These are phyloP conservation scores for Murina feae DNA, from an alignment of 2,113 vertebrate genomes.

Conservation along the genomic window DNA sequence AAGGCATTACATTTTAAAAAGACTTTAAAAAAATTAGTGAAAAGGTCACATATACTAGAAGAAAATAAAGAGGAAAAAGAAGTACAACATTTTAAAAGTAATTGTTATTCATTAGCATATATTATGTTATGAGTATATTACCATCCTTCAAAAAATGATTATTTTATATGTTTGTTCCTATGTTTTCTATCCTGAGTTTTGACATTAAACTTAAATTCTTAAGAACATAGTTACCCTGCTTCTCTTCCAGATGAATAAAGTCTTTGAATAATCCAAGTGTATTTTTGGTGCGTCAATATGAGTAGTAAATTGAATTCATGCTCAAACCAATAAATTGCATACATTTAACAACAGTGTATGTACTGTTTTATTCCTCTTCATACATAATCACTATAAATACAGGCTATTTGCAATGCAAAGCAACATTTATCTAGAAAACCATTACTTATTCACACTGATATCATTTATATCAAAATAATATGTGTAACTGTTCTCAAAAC, in stretches of 20 bases:
- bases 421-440: constrained; percentile 42
- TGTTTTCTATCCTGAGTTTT: background rate
- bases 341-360: constrained; percentile 45
- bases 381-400: constrained; percentile 57
- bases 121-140: background rate
- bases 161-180: background rate
- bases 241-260: background rate
- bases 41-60: background rate
- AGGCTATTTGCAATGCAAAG: constrained; percentile 46
- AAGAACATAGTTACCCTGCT: background rate
- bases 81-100: background rate
- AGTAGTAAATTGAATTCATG: constrained; percentile 63
- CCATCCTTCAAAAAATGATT: background rate
- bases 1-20: constrained; percentile 13
- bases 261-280: constrained; percentile 14
- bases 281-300: background rate
- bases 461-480: constrained; percentile 55
- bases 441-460: constrained; percentile 43
- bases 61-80: background rate
- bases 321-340: constrained; percentile 53
- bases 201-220: constrained; percentile 27
- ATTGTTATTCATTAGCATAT: background rate
- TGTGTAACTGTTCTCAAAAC: too few species aligned
- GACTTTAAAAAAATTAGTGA: background rate
- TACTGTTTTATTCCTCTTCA: constrained; percentile 46